Evolutionary conservation across 2,888 invertebrate genomes (phyloP).

Genomic region (Dusona sp.): DNA sequence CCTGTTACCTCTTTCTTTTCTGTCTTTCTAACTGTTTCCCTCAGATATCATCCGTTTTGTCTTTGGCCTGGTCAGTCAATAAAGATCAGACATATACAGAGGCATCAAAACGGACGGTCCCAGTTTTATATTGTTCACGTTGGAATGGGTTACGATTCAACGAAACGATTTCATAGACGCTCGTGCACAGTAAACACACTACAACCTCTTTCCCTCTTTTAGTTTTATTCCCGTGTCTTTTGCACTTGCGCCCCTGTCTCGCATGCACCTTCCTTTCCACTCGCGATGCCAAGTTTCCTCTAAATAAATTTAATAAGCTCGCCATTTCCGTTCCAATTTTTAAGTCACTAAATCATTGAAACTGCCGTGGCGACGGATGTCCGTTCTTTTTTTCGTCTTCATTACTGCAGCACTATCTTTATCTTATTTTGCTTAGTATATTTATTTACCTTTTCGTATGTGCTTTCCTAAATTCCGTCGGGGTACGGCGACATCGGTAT

Average conservation of each 20-base stretch:
- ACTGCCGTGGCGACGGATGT: conserved; percentile 42
- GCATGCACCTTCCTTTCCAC: conserved; percentile 3
- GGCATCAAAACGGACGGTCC: neutral
- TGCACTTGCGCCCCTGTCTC: neutral
- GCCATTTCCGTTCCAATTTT: conserved; percentile 82
- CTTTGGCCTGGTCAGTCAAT: conserved; percentile 80
- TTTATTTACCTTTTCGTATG: conserved; percentile 1
- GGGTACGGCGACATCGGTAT: neutral
- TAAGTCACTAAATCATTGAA: conserved; percentile 73
- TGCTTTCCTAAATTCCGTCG: neutral
- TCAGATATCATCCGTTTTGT: conserved; percentile 60
- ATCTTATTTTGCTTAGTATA: conserved; percentile 12
- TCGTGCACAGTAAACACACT: conserved; percentile 42
- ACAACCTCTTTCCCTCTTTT: conserved; percentile 54
- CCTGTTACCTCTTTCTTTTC: conserved; percentile 73
- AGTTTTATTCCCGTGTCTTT: neutral
- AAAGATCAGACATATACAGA: conserved; percentile 76
- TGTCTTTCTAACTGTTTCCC: neutral
- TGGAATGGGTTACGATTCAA: conserved; percentile 34
- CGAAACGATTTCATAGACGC: conserved; percentile 40
- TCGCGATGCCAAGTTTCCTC: conserved; percentile 65
- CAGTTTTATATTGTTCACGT: neutral
- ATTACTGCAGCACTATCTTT: neutral
- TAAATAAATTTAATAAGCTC: conserved; percentile 84
- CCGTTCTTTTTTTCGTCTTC: conserved; percentile 41